Evolutionary conservation across 2,888 invertebrate genomes (phyloP).

Genomic region (Parnassius apollo): DNA sequence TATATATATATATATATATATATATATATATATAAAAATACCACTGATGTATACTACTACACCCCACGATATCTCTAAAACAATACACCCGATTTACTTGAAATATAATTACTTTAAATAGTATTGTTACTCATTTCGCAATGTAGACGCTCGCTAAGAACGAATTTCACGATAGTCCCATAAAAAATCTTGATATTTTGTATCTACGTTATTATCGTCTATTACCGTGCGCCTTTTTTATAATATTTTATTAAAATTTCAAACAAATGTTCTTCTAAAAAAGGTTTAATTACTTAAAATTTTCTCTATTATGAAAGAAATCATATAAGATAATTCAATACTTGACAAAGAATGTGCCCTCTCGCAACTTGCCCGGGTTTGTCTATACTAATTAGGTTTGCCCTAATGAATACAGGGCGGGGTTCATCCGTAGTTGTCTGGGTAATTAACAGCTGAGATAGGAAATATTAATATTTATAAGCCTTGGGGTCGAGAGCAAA

Average conservation of each 20-base stretch:
- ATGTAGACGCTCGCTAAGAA: too few relatives aligned
- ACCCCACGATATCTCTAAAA: too few relatives aligned
- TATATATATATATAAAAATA: too few relatives aligned
- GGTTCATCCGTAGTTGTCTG: conserved; percentile 69
- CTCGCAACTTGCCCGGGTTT: conserved; percentile 52
- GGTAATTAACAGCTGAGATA: conserved; percentile 73
- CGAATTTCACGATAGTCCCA: too few relatives aligned
- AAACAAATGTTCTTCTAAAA: not conserved
- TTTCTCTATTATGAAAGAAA: conserved; percentile 23
- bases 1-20: too few relatives aligned
- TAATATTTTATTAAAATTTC: not conserved
- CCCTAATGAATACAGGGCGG: conserved; percentile 68
- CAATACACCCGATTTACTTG: too few relatives aligned
- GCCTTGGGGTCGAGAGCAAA: conserved; percentile 49
- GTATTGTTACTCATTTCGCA: too few relatives aligned
- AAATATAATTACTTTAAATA: too few relatives aligned
- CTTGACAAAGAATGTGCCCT: conserved; percentile 52
- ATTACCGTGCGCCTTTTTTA: too few relatives aligned
- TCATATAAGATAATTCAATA: conserved; percentile 38
- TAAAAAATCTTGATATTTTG: too few relatives aligned
- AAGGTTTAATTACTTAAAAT: conserved; percentile 13
- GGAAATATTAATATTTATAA: conserved; percentile 78
- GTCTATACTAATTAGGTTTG: conserved; percentile 70
- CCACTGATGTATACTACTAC: too few relatives aligned
- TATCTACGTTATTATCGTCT: too few relatives aligned